Conservation (phyloP, 2,888 invertebrate species). For the Aphodius granarius region DNA sequence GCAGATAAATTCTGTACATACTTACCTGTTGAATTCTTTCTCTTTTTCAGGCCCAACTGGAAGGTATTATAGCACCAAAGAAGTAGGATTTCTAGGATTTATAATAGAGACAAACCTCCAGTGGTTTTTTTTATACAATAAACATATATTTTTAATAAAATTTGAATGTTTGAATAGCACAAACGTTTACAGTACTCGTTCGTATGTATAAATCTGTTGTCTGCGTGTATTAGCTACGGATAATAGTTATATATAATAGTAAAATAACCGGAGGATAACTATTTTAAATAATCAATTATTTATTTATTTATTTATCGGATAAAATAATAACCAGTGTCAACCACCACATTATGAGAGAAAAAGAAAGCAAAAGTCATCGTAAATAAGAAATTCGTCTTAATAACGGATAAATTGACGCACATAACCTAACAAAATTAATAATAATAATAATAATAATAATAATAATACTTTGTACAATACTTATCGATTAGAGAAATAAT, state of each 20-base stretch:
- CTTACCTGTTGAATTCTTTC: conserved; percentile 19
- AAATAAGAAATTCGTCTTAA: conserved; percentile 7
- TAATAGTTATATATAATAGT: background rate
- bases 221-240: background rate
- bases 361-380: conserved; percentile 12
- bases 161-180: conserved; percentile 26
- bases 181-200: conserved; percentile 11
- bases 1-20: background rate
- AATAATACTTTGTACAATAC: conserved; percentile 49
- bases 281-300: background rate
- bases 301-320: background rate
- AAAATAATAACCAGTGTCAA: conserved; percentile 20
- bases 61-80: conserved; percentile 93
- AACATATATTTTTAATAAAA: conserved; percentile 27
- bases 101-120: background rate
- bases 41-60: conserved; percentile 78
- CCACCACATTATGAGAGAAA: conserved; percentile 22
- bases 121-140: conserved; percentile 17
- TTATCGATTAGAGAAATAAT: conserved; percentile 42
- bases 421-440: conserved; percentile 44
- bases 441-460: conserved; percentile 57
- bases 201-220: background rate
- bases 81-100: conserved; percentile 53
- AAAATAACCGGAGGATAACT: background rate
- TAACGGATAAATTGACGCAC: conserved; percentile 26